Conservation (phyloP, 2,888 invertebrate genomes). For the Liodrosophila aerea region DNA sequence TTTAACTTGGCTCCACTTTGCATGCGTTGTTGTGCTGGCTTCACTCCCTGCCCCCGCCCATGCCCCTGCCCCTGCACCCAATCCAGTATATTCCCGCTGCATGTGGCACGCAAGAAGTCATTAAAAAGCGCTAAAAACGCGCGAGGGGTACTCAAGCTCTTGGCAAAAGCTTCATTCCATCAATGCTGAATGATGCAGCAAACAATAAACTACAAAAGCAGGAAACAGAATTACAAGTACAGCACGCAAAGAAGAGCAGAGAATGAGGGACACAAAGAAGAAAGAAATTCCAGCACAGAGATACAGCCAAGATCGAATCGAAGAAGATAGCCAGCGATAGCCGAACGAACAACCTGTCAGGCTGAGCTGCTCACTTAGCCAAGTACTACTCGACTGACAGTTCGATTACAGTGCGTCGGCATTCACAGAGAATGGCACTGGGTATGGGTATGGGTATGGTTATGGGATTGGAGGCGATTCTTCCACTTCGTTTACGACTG, state of each 20-base stretch:
- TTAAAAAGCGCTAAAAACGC: constrained; percentile 52
- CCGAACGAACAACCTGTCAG: constrained; percentile 37
- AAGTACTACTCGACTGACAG: constrained; percentile 27
- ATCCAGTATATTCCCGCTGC: constrained; percentile 40
- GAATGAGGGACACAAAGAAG: too few relatives aligned
- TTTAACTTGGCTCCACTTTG: constrained; percentile 37
- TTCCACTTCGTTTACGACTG: constrained; percentile 48
- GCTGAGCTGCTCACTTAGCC: constrained; percentile 9
- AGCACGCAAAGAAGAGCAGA: not conserved
- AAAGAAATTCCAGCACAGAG: constrained; percentile 30
- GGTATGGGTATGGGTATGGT: not conserved
- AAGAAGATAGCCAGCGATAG: too few relatives aligned
- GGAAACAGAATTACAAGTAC: not conserved
- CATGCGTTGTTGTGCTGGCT: constrained; percentile 28
- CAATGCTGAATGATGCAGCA: constrained; percentile 5
- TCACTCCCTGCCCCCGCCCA: constrained; percentile 9
- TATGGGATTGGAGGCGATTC: constrained; percentile 18
- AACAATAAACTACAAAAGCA: not conserved
- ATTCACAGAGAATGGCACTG: constrained; percentile 19
- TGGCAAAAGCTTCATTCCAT: constrained; percentile 41
- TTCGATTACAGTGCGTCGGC: constrained; percentile 58
- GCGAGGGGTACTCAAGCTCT: constrained; percentile 35
- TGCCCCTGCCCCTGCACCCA: too few relatives aligned
- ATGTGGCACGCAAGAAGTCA: constrained; percentile 73
- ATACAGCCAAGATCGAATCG: constrained; percentile 5